Evolutionary conservation across 2,113 vertebrate species (phyloP), one percentile per base, ranked within the genome.

Genomic region (Beaufortia kweichowensis): DNA sequence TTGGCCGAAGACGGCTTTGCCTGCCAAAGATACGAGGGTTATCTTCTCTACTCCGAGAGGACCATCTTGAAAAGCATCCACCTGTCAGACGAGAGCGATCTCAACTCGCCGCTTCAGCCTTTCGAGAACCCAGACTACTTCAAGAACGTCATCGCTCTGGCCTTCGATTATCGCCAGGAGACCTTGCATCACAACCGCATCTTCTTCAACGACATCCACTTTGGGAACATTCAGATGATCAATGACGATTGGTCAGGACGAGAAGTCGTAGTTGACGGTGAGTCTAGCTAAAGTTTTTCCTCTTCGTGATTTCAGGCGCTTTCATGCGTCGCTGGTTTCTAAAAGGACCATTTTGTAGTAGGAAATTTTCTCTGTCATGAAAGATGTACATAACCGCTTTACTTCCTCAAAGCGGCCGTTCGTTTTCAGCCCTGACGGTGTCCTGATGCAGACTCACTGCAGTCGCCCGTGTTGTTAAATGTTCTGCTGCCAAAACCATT

Each of bases 1-100:
- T 88, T 98, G 70, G 93, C 94, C 14, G 92, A 94, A 41, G 95
- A 97, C 15, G 94, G 95, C 24, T 86, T 93, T 48, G 93, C 91
- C 84, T 99, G 97, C 79, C 85, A 94, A 75, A 92, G 95, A 77
- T 96, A 98, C 6, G 94, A 97, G 80, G 97, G 96, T 2, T 99
- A 99, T 89, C 90, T 99, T 33, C 90, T 99, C 2, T 99, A 96
- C 89, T 98, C 96, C 0, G 97, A 98, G 78, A 95, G 97, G 88
- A 98, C 95, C 50, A 95, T 98, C 80, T 77, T 99, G 33, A 98
- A 98, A 88, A 98, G 94, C 83, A 96, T 99, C 81, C 97, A 99
- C 90, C 94, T 98, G 21, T 97, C 94, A 2, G 96, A 99, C 84
- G 96, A 98, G 85, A 95, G 85, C 62, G 96, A 99, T 89, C 88